Evolutionary conservation across 2,797 vertebrate genomes (phyloP), one percentile per base, ranked within the genome.

Genomic region (Sebastolobus altivelis): DNA sequence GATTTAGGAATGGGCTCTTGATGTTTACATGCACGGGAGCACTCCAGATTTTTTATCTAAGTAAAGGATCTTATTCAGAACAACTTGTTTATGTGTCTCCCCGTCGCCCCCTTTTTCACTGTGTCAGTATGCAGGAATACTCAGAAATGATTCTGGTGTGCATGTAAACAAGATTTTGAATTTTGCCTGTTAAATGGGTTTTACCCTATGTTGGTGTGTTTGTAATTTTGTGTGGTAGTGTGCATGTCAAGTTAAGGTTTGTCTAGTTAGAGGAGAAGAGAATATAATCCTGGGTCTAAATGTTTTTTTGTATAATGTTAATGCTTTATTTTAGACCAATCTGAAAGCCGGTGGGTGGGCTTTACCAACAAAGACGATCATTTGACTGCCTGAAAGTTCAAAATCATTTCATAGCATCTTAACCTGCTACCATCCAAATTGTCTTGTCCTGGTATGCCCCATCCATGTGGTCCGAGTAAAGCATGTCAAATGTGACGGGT

Each of bases 201-300:
- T 22, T 46, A 29, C 8, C 12, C 2, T 80, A 31, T 70, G 72
- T 68, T 31, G 33, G 54, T 59, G 65, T 80, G 61, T 84, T 70
- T 78, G 43, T 49, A 14, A 16, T 46, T 61, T 0, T 61, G 35
- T 80, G 25, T 78, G 65, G 35, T 35, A 33, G 31, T 63, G 55
- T 87, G 87, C 82, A 84, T 88, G 86, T 65, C 14, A 46, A 18
- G 33, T 77, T 20, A 3, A 58, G 12, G 8, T 43, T 46, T 69
- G 46, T 84, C 27, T 18, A 14, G 49, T 37, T 72, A 14, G 25
- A 11, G 12, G 4, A 18, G 25, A 70, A 40, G 8, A 33, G 9
- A 10, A 7, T 27, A 71, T 35, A 14, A n/a, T 59, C 6, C 1
- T 63, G 22, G 6, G 6, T 59, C 2, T 10, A n/a, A 68, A 25